These are phyloP conservation scores for Tapirus indicus DNA, from an alignment of 2,797 vertebrate genomes.

Conservation along the genomic window DNA sequence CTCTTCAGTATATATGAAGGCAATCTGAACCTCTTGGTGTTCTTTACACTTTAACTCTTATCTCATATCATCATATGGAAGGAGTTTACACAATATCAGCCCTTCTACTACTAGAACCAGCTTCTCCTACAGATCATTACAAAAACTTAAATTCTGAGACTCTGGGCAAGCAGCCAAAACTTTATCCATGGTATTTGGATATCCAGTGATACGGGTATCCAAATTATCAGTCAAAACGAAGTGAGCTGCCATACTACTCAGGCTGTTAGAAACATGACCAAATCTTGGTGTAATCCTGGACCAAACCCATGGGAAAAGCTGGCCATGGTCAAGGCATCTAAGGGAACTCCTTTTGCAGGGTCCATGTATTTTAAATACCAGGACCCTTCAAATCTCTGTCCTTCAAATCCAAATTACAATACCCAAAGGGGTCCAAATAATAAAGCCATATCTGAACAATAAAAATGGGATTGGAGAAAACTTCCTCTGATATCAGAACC, in stretches of 20 bases:
- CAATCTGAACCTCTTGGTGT: background rate
- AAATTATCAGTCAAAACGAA: conserved; percentile 2
- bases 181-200: background rate
- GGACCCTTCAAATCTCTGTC: background rate
- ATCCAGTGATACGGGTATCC: background rate
- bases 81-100: background rate
- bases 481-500: background rate
- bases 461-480: background rate
- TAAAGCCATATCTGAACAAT: background rate
- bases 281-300: background rate
- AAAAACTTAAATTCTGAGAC: conserved; percentile 25
- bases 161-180: background rate
- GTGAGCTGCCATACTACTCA: background rate
- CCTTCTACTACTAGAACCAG: background rate
- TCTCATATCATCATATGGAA: background rate
- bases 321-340: background rate
- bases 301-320: background rate
- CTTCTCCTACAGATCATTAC: background rate
- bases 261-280: background rate
- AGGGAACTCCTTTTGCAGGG: background rate
- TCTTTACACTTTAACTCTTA: background rate
- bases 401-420: background rate
- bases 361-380: background rate
- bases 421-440: background rate
- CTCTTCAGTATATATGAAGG: background rate